These are phyloP conservation scores for Phortica okadai DNA, from an alignment of 2,888 invertebrate species.

Conservation along the genomic window DNA sequence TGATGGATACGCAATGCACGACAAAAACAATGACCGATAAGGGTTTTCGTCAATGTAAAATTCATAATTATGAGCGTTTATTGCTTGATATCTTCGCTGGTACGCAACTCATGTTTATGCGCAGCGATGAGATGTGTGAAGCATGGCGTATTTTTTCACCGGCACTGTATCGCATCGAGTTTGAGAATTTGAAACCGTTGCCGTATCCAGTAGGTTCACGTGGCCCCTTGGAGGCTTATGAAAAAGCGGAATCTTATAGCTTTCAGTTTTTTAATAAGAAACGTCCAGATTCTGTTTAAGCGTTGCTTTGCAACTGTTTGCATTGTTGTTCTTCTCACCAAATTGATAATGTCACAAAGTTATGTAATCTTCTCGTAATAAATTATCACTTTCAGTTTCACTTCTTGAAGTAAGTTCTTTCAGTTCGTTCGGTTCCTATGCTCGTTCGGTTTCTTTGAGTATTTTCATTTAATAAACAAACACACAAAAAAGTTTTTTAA, in stretches of 20 bases:
- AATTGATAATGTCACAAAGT: not conserved
- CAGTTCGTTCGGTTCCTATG: not conserved
- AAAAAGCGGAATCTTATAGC: conserved; percentile 48
- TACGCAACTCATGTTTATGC: conserved; percentile 61
- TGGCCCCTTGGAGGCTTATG: conserved; percentile 55
- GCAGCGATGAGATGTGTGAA: conserved; percentile 60
- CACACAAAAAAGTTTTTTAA: conserved; percentile 62
- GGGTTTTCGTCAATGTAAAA: not conserved
- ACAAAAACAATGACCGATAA: conserved; percentile 28
- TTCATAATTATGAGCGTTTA: conserved; percentile 35
- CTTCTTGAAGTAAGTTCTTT: not conserved
- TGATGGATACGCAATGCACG: conserved; percentile 49
- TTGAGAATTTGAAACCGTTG: conserved; percentile 50
- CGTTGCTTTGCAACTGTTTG: not conserved
- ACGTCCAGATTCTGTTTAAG: conserved; percentile 10
- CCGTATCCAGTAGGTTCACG: conserved; percentile 52
- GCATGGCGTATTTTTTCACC: conserved; percentile 63
- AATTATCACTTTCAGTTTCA: not conserved
- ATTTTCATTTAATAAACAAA: conserved; percentile 22
- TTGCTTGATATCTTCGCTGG: conserved; percentile 56
- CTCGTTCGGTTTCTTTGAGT: not conserved
- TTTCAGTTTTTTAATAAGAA: conserved; percentile 53
- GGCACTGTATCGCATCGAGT: conserved; percentile 48
- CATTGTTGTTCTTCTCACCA: not conserved
- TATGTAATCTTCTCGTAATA: conserved; percentile 18